These are phyloP conservation scores for Cossypha niveicapilla DNA, from an alignment of 2,797 vertebrate genomes.

Conservation along the genomic window DNA sequence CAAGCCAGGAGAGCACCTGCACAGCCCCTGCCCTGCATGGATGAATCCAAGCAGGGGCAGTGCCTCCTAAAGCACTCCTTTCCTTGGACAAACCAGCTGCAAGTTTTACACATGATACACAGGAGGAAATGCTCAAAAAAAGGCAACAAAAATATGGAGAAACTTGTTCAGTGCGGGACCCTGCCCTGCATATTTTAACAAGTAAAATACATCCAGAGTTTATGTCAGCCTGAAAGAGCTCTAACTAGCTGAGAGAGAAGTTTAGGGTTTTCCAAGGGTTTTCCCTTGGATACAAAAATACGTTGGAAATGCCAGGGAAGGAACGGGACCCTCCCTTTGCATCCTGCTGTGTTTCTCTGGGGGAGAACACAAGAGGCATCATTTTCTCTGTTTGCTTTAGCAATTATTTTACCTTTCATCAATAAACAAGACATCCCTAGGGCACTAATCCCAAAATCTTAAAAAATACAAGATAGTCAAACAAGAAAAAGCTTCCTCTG, in stretches of 20 bases:
- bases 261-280: neutral
- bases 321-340: neutral
- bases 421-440: neutral
- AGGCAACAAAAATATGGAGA: neutral
- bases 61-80: neutral
- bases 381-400: neutral
- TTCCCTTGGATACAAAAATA: neutral
- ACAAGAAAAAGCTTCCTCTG: neutral
- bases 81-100: neutral
- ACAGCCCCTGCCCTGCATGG: neutral
- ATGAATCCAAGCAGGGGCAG: neutral
- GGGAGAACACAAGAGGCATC: neutral
- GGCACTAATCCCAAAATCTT: neutral
- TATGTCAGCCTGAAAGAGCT: neutral
- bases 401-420: neutral
- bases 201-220: neutral
- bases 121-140: neutral
- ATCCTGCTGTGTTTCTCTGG: neutral
- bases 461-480: neutral
- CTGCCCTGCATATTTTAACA: neutral
- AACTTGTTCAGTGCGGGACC: neutral
- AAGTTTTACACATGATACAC: neutral
- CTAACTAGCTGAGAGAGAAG: neutral
- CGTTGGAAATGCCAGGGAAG: neutral
- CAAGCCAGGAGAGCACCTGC: neutral